Evolutionary conservation across 2,888 invertebrate genomes (phyloP), one percentile per base, ranked within the genome.

Genomic region (Pristionchus maxplancki): DNA sequence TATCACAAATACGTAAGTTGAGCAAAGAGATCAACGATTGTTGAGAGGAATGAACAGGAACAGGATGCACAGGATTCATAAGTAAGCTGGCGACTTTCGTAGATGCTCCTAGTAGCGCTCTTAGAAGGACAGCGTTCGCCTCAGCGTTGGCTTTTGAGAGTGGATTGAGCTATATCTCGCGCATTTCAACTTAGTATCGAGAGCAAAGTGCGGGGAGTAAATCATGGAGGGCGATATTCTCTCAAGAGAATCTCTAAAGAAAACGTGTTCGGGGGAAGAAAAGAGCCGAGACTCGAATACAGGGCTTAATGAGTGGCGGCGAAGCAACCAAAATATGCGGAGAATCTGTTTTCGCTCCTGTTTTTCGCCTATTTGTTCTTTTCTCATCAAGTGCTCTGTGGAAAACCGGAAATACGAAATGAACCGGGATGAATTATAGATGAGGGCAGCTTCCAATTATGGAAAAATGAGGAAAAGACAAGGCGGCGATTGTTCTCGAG

Each of bases 371-470:
- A 31, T 67, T 67, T 34, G 17, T 40, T 20, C 37, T 40, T 37
- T 40, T 37, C 71, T 71, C 64, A 67, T 67, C 31, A 67, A 67
- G 64, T 67, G 13, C 34, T n/a, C 58, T 3, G 50, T 50, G 58
- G 24, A 20, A 20, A 20, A 58, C 20, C 24, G 24, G 37, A 37
- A 37, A 67, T 31, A 2, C 64, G 31, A 37, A 15, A 71, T 71
- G 37, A 37, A 24, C 58, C 53, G 5, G 4, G 15, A 58, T 58
- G 58, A 58, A 34, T 67, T 67, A 67, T 67, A 34, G 20, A 67
- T 67, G 67, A 34, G 67, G 48, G 78, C 28, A 48, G 44, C 24
- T 24, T 48, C 44, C 78, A 78, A 78, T 78, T 78, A 78, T 78
- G 71, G 71, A 24, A n/a, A n/a, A 74, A 78, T 78, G 44, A 78